These are phyloP conservation scores for Heliconius ismenius DNA, from an alignment of 2,888 invertebrate species.

Conservation along the genomic window DNA sequence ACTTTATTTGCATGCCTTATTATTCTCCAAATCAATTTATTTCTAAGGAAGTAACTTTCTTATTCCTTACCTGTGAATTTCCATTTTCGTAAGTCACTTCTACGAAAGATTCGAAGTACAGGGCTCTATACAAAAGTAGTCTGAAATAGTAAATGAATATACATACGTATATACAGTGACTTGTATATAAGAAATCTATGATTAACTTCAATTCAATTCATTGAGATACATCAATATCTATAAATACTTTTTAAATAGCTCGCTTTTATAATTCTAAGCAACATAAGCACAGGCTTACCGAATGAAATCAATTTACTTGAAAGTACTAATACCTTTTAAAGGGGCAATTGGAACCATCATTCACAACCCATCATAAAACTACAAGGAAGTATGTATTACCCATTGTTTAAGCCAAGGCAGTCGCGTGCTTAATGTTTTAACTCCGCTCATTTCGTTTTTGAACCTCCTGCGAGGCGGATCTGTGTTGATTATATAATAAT, in stretches of 20 bases:
- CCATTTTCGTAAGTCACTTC: background rate
- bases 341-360: slow-evolving; percentile 76
- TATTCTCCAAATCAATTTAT: background rate
- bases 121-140: background rate
- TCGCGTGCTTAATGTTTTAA: slow-evolving; percentile 4
- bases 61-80: background rate
- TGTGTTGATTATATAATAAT: slow-evolving; percentile 44
- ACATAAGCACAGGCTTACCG: background rate
- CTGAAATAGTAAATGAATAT: no score
- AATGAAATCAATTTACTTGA: slow-evolving; percentile 20
- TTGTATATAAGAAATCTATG: no score
- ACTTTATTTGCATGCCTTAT: background rate
- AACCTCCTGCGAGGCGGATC: slow-evolving; percentile 51
- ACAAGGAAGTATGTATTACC: slow-evolving; percentile 68
- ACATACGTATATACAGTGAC: no score
- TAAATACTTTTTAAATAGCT: background rate
- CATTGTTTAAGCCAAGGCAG: slow-evolving; percentile 63
- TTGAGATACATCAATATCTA: no score
- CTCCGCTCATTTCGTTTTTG: slow-evolving; percentile 60
- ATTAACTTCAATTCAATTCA: no score
- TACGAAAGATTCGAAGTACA: background rate
- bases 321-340: slow-evolving; percentile 56
- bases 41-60: background rate
- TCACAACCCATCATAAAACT: slow-evolving; percentile 55
- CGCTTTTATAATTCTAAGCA: background rate